Base-by-base conservation (phyloP, 2,113 vertebrate genomes). In the Anhinga rufa region DNA sequence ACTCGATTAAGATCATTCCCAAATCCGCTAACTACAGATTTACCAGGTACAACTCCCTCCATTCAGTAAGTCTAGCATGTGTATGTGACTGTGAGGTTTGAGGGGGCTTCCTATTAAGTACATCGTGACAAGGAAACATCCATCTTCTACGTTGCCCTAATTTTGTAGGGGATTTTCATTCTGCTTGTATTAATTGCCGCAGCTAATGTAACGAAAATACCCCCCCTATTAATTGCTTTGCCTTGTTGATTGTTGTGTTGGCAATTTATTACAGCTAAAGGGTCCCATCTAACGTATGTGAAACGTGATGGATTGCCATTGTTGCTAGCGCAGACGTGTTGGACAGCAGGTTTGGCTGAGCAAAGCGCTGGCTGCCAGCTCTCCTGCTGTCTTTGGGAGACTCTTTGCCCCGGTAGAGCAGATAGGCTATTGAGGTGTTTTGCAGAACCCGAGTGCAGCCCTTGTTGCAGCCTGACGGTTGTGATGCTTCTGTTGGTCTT, bases 11-110 rank as follows among this genome's bases (percentile, higher is more conserved):
- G 51, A 48, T 77, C 52, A 52, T 58, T 82, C 80, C 78, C 79
- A 75, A 51, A 82, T 77, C 90, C 60, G 51, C 28, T 18, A 70
- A 40, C 46, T 71, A 66, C 91, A 94, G 92, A 93, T 94, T 98
- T 93, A 95, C 94, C 86, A 95, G 94, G 90, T 96, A 65, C 92
- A 97, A 49, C 92, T 88, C 20, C 55, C 60, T 61, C 62, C 44
- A 3, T 91, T 92, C 81, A 82, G 28, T 84, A 61, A 80, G 52
- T 52, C 38, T 40, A 29, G 46, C 26, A 3, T 38, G 36, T 95
- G 34, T 90, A 38, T 65, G 64, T 85, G 57, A 66, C 22, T 15
- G 5, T 32, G 78, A 82, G n/a, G 49, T 95, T 51, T 76, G 34
- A 94, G 77, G 79, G 85, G 62, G 18, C 26, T 96, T 93, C 86